A percentile compares a stretch with the other conserved stretches of the same genome.
Conservation (phyloP, 1,140 invertebrate species). For the Bombus balteatus region DNA sequence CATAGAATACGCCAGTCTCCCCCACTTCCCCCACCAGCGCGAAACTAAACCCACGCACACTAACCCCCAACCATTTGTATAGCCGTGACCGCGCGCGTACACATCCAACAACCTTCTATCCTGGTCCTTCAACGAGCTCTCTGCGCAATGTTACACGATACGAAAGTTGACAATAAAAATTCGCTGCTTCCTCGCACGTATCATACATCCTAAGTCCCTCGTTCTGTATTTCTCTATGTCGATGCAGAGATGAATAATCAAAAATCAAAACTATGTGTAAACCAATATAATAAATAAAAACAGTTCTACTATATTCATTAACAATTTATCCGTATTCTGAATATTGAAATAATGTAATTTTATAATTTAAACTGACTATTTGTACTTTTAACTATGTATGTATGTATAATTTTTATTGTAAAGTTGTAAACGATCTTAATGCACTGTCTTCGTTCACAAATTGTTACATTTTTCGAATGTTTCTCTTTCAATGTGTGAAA, state of each 20-base stretch:
- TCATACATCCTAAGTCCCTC: conserved; percentile 7
- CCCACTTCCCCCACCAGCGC: conserved; percentile 64
- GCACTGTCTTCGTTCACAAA: conserved; percentile 27
- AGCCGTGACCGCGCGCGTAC: conserved; percentile 8
- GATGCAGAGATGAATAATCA: conserved; percentile 1
- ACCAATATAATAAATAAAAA: not conserved
- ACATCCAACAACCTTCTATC: conserved; percentile 36
- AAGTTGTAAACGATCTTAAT: conserved; percentile 48
- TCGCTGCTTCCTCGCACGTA: conserved; percentile 22
- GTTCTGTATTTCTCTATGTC: not conserved
- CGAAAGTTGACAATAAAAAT: conserved; percentile 54
- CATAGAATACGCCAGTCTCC: conserved; percentile 72
- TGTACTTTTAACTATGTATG: not conserved
- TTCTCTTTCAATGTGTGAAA: not conserved
- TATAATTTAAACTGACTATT: not conserved
- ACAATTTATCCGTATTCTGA: not conserved
- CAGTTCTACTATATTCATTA: not conserved
- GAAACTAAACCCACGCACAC: conserved; percentile 45
- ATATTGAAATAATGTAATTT: not conserved
- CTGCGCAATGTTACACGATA: conserved; percentile 36
- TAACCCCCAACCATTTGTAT: conserved; percentile 40
- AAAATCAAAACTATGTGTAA: not conserved
- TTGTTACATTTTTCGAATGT: not conserved
- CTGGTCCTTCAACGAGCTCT: conserved; percentile 38
- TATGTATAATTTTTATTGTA: not conserved